phyloP scores from a whole-genome alignment of 2,888 invertebrate genomes.

The Ormyrus nitidulus region DNA sequence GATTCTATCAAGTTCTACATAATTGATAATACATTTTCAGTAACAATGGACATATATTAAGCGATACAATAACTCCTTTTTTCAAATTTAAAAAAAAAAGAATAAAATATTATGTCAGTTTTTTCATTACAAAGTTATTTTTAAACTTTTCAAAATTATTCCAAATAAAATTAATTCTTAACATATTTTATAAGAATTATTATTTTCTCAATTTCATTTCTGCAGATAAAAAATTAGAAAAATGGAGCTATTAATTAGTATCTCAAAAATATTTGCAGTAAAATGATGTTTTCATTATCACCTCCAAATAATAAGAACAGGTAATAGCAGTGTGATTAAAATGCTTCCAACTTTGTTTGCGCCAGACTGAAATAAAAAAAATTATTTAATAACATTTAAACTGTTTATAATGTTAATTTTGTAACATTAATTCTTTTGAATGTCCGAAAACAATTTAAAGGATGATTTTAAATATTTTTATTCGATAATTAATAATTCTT shows the following conservation, averaged over 20 bases:
- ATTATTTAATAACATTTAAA: not conserved
- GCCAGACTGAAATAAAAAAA: slow-evolving; percentile 64
- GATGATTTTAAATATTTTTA: not conserved
- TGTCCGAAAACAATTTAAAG: not conserved
- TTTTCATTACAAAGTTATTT: too few relatives aligned
- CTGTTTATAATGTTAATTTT: slow-evolving; percentile 4
- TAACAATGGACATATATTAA: slow-evolving; percentile 22
- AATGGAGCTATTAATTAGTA: too few relatives aligned
- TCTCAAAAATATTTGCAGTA: too few relatives aligned
- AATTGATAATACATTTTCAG: slow-evolving; percentile 8
- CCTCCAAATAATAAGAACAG: slow-evolving; percentile 44
- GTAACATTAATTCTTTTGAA: too few relatives aligned
- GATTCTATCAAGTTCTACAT: slow-evolving; percentile 6
- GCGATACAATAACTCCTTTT: not conserved
- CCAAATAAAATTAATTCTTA: too few relatives aligned
- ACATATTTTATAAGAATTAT: too few relatives aligned
- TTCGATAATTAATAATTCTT: not conserved
- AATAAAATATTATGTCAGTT: not conserved
- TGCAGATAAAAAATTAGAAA: too few relatives aligned
- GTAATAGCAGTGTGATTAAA: slow-evolving; percentile 42
- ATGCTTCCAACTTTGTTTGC: slow-evolving; percentile 52
- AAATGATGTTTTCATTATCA: slow-evolving; percentile 16
- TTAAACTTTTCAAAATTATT: too few relatives aligned
- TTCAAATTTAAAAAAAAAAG: not conserved
- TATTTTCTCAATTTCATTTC: too few relatives aligned